Evolutionary conservation across 1,140 invertebrate genomes (phyloP).

Genomic region (Drosophila lacteicornis): DNA sequence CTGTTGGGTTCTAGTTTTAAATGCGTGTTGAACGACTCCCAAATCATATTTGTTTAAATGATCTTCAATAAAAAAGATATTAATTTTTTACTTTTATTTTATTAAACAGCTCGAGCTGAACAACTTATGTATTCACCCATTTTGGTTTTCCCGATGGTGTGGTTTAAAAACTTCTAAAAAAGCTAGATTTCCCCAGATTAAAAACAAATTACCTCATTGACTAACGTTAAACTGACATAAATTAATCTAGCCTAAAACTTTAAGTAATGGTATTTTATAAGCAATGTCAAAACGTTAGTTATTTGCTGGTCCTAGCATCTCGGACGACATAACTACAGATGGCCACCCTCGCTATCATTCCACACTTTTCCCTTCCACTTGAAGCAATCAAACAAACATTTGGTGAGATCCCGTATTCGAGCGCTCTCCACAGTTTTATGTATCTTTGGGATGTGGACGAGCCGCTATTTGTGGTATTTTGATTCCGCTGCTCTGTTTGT

Average conservation of each 20-base stretch:
- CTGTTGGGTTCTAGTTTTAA: too few species aligned
- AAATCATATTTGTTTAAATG: too few species aligned
- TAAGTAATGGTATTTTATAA: neutral
- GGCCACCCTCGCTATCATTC: conserved; percentile 8
- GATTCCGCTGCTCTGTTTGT: conserved; percentile 57
- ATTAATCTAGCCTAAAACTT: neutral
- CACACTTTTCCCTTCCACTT: conserved; percentile 19
- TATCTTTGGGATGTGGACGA: conserved; percentile 58
- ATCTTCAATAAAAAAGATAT: too few species aligned
- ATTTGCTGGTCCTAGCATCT: neutral
- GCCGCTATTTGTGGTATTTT: conserved; percentile 61
- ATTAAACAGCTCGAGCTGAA: too few species aligned
- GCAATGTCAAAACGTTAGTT: neutral
- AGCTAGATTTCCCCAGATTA: too few species aligned
- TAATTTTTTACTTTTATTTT: too few species aligned
- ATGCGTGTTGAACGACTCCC: too few species aligned
- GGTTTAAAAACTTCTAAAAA: too few species aligned
- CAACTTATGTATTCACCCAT: too few species aligned
- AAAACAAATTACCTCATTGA: too few species aligned
- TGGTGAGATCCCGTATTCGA: conserved; percentile 10
- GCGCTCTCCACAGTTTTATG: conserved; percentile 38
- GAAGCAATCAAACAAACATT: conserved; percentile 61
- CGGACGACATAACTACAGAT: conserved; percentile 7
- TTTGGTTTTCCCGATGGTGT: too few species aligned
- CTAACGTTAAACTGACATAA: too few species aligned